These are phyloP conservation scores for Tragelaphus scriptus DNA, from an alignment of 2,113 vertebrate species.

Conservation along the genomic window DNA sequence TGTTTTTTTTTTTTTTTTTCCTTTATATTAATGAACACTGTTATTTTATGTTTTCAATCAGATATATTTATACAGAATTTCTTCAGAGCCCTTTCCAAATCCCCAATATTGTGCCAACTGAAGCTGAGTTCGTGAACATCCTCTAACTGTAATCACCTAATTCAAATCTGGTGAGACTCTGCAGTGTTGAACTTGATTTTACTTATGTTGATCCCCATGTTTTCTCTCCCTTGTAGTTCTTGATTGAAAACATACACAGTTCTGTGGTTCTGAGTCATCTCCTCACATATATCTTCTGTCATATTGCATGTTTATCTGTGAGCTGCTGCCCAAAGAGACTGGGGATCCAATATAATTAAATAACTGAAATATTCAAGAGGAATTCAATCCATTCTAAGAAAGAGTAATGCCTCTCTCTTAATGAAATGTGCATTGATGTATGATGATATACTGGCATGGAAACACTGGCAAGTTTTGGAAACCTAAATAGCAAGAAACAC, in stretches of 20 bases:
- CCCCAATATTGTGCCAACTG: not conserved
- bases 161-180: not conserved
- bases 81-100: not conserved
- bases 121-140: not conserved
- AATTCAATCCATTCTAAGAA: not conserved
- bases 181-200: not conserved
- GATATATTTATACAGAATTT: not conserved
- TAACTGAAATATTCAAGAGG: slow-evolving; percentile 40
- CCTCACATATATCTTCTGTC: not conserved
- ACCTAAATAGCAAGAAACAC: not conserved
- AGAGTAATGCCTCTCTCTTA: not conserved
- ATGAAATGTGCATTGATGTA: slow-evolving; percentile 29
- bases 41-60: not conserved
- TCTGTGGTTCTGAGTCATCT: not conserved
- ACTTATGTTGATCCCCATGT: not conserved
- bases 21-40: not conserved
- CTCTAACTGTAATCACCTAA: not conserved
- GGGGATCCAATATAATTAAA: not conserved
- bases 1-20: not conserved
- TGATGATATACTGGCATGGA: not conserved
- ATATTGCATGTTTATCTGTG: not conserved
- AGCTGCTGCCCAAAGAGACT: not conserved
- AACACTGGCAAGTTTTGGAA: not conserved
- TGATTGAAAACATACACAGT: not conserved
- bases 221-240: not conserved